Conservation (phyloP, 2,113 vertebrate species). For the Aleadryas rufinucha region DNA sequence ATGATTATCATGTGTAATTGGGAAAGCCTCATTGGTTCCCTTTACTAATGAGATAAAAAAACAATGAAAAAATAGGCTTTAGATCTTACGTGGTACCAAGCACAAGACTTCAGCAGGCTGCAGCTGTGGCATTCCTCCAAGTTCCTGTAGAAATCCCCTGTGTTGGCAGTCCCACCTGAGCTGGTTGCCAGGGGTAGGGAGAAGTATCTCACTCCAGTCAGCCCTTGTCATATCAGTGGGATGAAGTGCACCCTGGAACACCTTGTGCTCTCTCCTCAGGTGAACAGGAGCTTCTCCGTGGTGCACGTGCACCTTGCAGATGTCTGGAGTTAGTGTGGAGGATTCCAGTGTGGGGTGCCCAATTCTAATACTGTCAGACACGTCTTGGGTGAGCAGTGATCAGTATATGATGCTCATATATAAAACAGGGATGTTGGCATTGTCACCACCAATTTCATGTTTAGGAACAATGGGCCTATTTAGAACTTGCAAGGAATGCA, state of each 20-base stretch:
- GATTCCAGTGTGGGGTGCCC: neutral
- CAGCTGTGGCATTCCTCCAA: neutral
- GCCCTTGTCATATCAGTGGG: rapidly evolving
- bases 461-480: neutral
- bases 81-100: neutral
- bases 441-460: neutral
- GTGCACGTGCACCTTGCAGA: neutral
- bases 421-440: neutral
- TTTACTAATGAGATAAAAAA: neutral
- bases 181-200: neutral
- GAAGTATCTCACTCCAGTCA: neutral
- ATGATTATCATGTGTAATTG: neutral
- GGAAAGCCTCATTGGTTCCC: neutral
- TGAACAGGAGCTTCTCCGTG: neutral
- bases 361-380: neutral
- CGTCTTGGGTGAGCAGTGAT: neutral
- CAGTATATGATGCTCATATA: neutral
- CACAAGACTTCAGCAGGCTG: neutral
- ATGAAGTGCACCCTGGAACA: neutral
- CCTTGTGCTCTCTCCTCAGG: rapidly evolving
- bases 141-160: neutral
- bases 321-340: neutral
- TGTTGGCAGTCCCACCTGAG: neutral
- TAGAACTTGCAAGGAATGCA: neutral
- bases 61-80: rapidly evolving